Evolutionary conservation across 2,113 vertebrate genomes (phyloP).

Genomic region (Nothocercus nigrocapillus): DNA sequence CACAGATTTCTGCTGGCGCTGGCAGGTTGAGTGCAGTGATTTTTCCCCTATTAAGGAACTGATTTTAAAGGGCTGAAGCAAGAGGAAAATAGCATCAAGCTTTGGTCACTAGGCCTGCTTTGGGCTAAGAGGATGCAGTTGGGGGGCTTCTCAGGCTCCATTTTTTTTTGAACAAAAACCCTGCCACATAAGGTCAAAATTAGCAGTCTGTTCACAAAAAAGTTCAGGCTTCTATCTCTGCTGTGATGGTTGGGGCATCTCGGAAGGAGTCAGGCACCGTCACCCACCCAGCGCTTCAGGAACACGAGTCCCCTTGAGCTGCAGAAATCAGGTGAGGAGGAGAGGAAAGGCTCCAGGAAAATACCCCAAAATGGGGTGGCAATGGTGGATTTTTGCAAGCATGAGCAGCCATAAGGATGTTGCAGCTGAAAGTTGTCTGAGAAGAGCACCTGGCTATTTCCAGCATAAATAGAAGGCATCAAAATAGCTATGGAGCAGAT

Average conservation of each 20-base stretch:
- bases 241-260: neutral
- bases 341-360: neutral
- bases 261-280: neutral
- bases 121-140: neutral
- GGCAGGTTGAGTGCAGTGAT: neutral
- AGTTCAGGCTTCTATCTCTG: neutral
- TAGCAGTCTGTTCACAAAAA: neutral
- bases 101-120: neutral
- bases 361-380: neutral
- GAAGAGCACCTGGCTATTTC: slow-evolving; percentile 45
- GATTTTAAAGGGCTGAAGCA: neutral
- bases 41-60: neutral
- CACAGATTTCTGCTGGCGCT: neutral
- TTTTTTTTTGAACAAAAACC: neutral
- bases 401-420: too few species aligned
- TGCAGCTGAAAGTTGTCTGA: neutral
- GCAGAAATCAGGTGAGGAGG: neutral
- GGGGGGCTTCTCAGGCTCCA: neutral
- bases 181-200: neutral
- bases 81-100: neutral
- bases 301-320: neutral
- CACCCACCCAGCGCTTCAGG: rapidly evolving
- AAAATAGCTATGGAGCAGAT: slow-evolving; percentile 62
- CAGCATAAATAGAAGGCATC: neutral
- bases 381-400: neutral